phyloP scores from a whole-genome alignment of 2,888 invertebrate genomes.

The Ichneumoninae sp. region DNA sequence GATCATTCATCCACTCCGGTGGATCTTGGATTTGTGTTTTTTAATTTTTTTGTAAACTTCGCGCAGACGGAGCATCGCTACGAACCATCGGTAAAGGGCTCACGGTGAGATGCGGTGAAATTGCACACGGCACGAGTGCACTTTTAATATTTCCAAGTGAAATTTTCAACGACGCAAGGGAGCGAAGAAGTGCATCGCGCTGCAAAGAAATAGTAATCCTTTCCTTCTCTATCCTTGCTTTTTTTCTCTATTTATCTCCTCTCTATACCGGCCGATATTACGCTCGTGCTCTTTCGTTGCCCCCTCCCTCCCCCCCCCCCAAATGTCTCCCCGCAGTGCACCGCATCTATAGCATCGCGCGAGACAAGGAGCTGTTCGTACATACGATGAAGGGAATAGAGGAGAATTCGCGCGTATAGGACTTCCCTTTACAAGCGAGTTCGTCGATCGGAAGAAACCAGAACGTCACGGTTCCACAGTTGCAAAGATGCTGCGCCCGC shows the following conservation, averaged over 20 bases:
- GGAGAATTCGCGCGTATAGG: not conserved
- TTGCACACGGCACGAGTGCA: conserved; percentile 51
- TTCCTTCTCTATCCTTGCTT: conserved; percentile 16
- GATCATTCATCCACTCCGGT: not conserved
- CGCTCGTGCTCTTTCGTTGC: conserved; percentile 22
- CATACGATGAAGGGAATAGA: conserved; percentile 41
- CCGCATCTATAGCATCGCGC: not conserved
- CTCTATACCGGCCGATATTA: not conserved
- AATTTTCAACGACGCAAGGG: conserved; percentile 36
- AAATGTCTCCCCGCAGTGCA: conserved; percentile 34
- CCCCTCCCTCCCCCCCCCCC: not conserved
- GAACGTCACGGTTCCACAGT: conserved; percentile 44
- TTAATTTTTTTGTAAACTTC: not conserved
- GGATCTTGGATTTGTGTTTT: conserved; percentile 36
- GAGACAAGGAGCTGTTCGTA: conserved; percentile 15
- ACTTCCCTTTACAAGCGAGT: conserved; percentile 30
- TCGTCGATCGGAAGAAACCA: conserved; percentile 58
- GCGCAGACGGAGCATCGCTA: conserved; percentile 6
- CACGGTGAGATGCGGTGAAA: conserved; percentile 8
- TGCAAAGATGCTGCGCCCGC: conserved; percentile 28
- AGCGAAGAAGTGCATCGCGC: conserved; percentile 34
- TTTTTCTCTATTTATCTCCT: conserved; percentile 14
- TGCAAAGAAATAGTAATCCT: conserved; percentile 43
- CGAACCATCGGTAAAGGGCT: no score
- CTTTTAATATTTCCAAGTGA: conserved; percentile 64